Base-by-base conservation (phyloP, 2,113 vertebrate genomes). In the Conger conger region DNA sequence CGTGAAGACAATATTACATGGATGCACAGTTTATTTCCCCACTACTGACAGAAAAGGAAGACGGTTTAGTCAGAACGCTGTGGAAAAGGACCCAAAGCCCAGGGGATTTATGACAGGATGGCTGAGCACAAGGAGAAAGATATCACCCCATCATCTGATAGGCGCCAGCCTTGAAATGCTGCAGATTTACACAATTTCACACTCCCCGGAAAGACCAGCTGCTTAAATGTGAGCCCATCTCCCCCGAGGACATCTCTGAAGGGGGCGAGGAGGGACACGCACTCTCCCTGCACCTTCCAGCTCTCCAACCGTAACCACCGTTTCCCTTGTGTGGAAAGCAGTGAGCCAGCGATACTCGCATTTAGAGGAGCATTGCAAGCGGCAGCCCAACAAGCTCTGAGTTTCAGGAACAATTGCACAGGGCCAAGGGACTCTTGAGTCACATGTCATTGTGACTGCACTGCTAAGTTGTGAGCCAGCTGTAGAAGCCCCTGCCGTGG, bases 121-220 rank as follows among this genome's bases (percentile, higher is more conserved):
- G 36, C 16, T 80, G 30, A 27, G 45, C 53, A 53, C 36, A 40
- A 50, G 82, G 85, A 73, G 73, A 18, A 68, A 80, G 53, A 83
- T 50, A 73, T 86, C 77, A 80, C 38, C 53, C 37, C n/a, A 27
- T 76, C 79, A 76, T 23, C 23, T 68, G 82, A 63, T 83, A 35
- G 38, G 76, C 40, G 54, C 76, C 77, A 73, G 57, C 54, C 77
- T 80, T 42, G 35, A 30, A 76, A 83, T 15, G 27, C 16, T 20
- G 57, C 40, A 30, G 76, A 84, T 79, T 38, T 78, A 79, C 76
- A 1, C 76, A 9, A 57, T 84, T 84, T 86, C 82, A 86, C 86
- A 86, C 82, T 84, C 79, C 40, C 60, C 40, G 57, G 45, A 36
- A 83, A 63, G 76, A 86, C 54, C 78, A 83, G 82, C 82, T 86